Conservation (phyloP, 1,140 invertebrate genomes). For the Ips nitidus region DNA sequence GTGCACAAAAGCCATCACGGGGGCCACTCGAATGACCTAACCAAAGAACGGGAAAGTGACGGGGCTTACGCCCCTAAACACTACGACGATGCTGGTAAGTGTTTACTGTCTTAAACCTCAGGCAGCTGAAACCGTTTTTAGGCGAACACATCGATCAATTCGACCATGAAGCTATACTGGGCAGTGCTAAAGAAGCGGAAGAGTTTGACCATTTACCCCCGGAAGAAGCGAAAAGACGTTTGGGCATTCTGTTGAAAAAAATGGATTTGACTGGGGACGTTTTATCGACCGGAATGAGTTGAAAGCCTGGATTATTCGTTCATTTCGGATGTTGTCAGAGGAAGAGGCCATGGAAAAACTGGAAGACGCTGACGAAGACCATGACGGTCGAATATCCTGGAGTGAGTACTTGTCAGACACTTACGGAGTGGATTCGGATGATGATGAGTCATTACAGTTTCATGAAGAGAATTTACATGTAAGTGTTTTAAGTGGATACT, state of each 20-base stretch:
- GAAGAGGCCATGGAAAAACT: constrained; percentile 88
- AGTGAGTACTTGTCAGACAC: constrained; percentile 82
- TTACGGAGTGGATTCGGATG: constrained; percentile 68
- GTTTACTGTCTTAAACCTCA: neutral
- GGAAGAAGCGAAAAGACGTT: constrained; percentile 81
- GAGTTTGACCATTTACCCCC: constrained; percentile 88
- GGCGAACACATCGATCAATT: constrained; percentile 82
- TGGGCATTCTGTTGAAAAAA: constrained; percentile 77
- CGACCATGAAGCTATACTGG: constrained; percentile 86
- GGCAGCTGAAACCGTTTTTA: constrained; percentile 4
- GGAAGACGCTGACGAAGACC: constrained; percentile 82
- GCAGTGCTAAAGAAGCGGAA: constrained; percentile 85
- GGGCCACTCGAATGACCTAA: constrained; percentile 38
- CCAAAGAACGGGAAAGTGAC: constrained; percentile 71
- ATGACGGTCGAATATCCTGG: constrained; percentile 84
- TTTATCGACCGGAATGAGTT: constrained; percentile 81
- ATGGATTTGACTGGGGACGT: constrained; percentile 83
- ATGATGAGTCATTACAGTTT: constrained; percentile 38
- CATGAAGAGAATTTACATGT: constrained; percentile 43
- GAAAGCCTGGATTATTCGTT: constrained; percentile 89
- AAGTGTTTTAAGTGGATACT: constrained; percentile 13
- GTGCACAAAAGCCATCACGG: constrained; percentile 17
- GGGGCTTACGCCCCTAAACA: constrained; percentile 72
- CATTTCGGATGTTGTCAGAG: constrained; percentile 85
- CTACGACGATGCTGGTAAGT: constrained; percentile 58